Conservation (phyloP, 2,888 invertebrate genomes). For the Harmothoe impar region DNA sequence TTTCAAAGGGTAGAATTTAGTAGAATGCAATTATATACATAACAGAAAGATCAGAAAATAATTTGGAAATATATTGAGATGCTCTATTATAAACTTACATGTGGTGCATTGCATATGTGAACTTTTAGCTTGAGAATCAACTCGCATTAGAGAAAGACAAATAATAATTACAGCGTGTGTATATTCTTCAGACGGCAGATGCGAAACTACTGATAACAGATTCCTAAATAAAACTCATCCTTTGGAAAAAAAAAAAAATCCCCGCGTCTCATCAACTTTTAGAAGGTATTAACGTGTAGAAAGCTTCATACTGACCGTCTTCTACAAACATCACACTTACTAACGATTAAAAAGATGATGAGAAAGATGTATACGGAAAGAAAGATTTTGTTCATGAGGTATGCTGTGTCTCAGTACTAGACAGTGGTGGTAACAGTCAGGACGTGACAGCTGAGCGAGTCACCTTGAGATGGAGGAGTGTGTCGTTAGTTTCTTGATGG, state of each 20-base stretch:
- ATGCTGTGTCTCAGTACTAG: neutral
- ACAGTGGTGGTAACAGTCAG: neutral
- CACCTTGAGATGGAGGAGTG: slow-evolving; percentile 51
- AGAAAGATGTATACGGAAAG: slow-evolving; percentile 25
- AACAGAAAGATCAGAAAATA: too few relatives aligned
- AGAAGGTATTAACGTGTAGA: slow-evolving; percentile 22
- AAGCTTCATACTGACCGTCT: slow-evolving; percentile 36
- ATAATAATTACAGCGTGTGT: too few relatives aligned
- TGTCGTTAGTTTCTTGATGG: slow-evolving; percentile 86
- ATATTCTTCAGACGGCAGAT: too few relatives aligned
- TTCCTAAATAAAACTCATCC: neutral
- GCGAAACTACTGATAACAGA: neutral
- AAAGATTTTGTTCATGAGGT: neutral
- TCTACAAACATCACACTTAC: slow-evolving; percentile 47
- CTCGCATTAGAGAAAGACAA: too few relatives aligned
- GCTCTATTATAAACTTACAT: too few relatives aligned
- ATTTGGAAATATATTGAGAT: too few relatives aligned
- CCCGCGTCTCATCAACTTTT: slow-evolving; percentile 21
- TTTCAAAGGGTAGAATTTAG: too few relatives aligned
- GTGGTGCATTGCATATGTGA: too few relatives aligned
- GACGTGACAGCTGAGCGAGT: slow-evolving; percentile 35
- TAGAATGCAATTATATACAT: too few relatives aligned
- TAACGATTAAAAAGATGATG: neutral
- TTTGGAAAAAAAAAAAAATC: neutral
- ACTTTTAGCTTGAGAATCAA: too few relatives aligned